Percentiles rank a stretch among this genome's conserved stretches.
These are phyloP conservation scores for Andricus quercusramuli DNA, from an alignment of 2,888 invertebrate genomes.

Conservation along the genomic window DNA sequence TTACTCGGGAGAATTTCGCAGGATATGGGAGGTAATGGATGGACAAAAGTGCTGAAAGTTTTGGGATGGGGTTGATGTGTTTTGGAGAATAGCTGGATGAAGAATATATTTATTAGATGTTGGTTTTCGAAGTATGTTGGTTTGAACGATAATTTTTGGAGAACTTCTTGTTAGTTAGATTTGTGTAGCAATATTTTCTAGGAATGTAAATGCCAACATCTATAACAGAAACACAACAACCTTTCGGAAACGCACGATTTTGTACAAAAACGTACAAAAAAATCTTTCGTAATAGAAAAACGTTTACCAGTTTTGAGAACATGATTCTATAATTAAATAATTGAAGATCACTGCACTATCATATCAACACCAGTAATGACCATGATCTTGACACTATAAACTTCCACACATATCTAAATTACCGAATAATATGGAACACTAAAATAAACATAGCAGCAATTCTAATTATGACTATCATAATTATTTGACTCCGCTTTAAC, in stretches of 20 bases:
- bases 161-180: neutral
- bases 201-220: neutral
- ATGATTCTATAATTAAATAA: neutral
- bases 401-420: conserved; percentile 2
- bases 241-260: too few relatives aligned
- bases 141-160: neutral
- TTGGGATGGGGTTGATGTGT: neutral
- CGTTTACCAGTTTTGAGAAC: too few relatives aligned
- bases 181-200: too few relatives aligned
- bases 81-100: neutral
- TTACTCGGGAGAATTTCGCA: neutral
- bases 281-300: too few relatives aligned
- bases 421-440: neutral
- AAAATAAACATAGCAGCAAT: neutral
- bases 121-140: neutral
- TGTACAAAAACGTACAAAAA: too few relatives aligned
- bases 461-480: neutral
- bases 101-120: neutral
- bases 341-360: neutral
- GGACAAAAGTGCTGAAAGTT: neutral
- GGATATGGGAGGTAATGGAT: conserved; percentile 7
- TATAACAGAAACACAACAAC: too few relatives aligned
- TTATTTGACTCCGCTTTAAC: neutral
- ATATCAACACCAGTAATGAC: neutral
- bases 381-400: neutral